phyloP scores from a whole-genome alignment of 2,888 invertebrate genomes.

The Ophioninae sp. region DNA sequence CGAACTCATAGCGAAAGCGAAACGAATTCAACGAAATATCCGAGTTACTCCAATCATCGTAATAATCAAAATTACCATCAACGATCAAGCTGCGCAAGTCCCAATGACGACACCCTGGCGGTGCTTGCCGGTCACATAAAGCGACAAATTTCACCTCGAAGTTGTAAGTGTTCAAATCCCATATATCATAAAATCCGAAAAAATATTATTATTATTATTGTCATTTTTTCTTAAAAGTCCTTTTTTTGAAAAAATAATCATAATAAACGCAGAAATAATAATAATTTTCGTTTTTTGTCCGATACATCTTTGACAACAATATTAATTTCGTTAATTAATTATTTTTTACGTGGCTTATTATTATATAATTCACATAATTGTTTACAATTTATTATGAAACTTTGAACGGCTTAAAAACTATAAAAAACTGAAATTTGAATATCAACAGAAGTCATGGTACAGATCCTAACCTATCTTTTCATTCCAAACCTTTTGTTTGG shows the following conservation, averaged over 20 bases:
- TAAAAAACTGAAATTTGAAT: too few species aligned
- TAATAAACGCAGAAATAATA: background rate
- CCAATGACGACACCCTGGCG: slow-evolving; percentile 28
- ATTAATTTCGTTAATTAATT: too few species aligned
- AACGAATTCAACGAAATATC: slow-evolving; percentile 17
- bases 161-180: slow-evolving; percentile 20
- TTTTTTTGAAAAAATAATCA: background rate
- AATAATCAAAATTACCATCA: background rate
- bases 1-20: slow-evolving; percentile 31
- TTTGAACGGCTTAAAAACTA: too few species aligned
- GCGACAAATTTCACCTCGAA: slow-evolving; percentile 44
- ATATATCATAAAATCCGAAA: background rate
- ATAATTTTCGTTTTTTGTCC: too few species aligned
- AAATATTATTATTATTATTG: background rate
- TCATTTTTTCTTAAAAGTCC: background rate
- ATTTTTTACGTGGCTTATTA: too few species aligned
- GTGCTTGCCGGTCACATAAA: slow-evolving; percentile 48
- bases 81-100: slow-evolving; percentile 3
- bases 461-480: too few species aligned
- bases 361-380: too few species aligned
- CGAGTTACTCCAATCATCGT: background rate
- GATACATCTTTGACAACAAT: too few species aligned
- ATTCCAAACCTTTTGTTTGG: too few species aligned
- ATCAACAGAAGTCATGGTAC: too few species aligned
- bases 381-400: too few species aligned